A percentile compares a stretch with the other conserved stretches of the same genome.
Conservation (phyloP, 2,797 vertebrate genomes). For the Xenopus petersii region DNA sequence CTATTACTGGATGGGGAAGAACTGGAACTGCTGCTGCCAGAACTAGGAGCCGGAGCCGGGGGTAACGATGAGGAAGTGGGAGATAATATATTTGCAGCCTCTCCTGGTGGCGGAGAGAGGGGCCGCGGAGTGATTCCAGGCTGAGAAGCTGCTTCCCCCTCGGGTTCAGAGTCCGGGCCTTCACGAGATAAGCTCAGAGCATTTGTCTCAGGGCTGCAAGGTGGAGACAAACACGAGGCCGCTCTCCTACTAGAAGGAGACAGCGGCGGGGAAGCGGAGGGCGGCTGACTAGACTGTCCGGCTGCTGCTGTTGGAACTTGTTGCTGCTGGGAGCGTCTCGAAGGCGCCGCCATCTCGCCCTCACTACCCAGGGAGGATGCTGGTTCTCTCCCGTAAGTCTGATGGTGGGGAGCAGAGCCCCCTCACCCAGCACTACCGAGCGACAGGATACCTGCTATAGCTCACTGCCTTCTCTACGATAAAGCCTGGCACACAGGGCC, state of each 20-base stretch:
- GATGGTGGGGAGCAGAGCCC: background rate
- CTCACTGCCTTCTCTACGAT: background rate
- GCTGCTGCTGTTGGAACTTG: background rate
- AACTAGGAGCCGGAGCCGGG: conserved; percentile 70
- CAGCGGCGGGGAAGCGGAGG: conserved; percentile 17
- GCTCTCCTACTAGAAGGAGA: conserved; percentile 5
- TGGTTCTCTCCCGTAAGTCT: background rate
- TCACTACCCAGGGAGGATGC: background rate
- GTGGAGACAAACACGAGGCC: background rate
- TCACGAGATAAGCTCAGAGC: background rate
- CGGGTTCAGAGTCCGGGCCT: conserved; percentile 32
- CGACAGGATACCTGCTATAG: background rate
- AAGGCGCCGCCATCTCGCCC: conserved; percentile 14
- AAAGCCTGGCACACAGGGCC: conserved; percentile 10
- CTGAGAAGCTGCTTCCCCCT: conserved; percentile 23
- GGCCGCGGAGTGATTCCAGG: conserved; percentile 20
- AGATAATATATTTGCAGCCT: conserved; percentile 53
- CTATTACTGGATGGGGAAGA: conserved; percentile 70
- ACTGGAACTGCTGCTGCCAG: conserved; percentile 57
- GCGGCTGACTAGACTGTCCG: background rate
- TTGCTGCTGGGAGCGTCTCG: conserved; percentile 35
- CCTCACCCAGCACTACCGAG: background rate
- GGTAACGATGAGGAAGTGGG: conserved; percentile 61
- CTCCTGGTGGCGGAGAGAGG: conserved; percentile 36
- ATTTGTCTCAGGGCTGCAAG: conserved; percentile 20